Evolutionary conservation across 1,140 invertebrate genomes (phyloP).

Genomic region (Drosophila ananassae): DNA sequence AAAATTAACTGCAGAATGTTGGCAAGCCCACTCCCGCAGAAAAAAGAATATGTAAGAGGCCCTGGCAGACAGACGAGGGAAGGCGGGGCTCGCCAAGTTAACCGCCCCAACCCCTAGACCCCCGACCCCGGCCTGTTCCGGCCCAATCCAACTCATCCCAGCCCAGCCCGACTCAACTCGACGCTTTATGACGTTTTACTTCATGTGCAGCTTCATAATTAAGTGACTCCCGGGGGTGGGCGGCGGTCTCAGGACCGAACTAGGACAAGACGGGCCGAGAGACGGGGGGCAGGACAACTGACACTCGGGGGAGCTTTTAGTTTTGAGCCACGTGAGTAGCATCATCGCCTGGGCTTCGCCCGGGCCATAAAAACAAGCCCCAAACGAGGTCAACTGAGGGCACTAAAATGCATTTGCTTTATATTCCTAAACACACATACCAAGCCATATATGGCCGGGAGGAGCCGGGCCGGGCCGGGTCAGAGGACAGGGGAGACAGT

Average conservation of each 20-base stretch:
- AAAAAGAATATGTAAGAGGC: slow-evolving; percentile 41
- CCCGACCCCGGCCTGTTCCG: slow-evolving; percentile 2
- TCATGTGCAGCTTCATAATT: slow-evolving; percentile 81
- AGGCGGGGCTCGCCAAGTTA: not conserved
- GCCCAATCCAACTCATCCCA: slow-evolving; percentile 2
- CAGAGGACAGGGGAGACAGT: not conserved
- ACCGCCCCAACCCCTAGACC: not conserved
- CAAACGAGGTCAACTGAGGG: slow-evolving; percentile 77
- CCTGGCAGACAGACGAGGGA: slow-evolving; percentile 46
- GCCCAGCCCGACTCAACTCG: slow-evolving; percentile 58
- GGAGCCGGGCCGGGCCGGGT: not conserved
- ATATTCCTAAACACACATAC: slow-evolving; percentile 22
- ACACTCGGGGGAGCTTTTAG: slow-evolving; percentile 75
- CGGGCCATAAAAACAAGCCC: slow-evolving; percentile 72
- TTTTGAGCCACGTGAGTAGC: slow-evolving; percentile 79
- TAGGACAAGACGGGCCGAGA: slow-evolving; percentile 16
- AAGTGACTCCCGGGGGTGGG: slow-evolving; percentile 60
- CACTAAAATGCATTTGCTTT: slow-evolving; percentile 75
- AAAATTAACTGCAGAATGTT: slow-evolving; percentile 81
- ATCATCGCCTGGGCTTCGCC: slow-evolving; percentile 67
- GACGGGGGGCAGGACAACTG: not conserved
- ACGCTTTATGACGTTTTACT: slow-evolving; percentile 81
- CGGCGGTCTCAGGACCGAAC: slow-evolving; percentile 17
- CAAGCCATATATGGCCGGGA: not conserved
- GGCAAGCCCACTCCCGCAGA: slow-evolving; percentile 29